These are phyloP conservation scores for Drosophila tropicalis DNA, from an alignment of 1,140 invertebrate genomes.

Conservation along the genomic window DNA sequence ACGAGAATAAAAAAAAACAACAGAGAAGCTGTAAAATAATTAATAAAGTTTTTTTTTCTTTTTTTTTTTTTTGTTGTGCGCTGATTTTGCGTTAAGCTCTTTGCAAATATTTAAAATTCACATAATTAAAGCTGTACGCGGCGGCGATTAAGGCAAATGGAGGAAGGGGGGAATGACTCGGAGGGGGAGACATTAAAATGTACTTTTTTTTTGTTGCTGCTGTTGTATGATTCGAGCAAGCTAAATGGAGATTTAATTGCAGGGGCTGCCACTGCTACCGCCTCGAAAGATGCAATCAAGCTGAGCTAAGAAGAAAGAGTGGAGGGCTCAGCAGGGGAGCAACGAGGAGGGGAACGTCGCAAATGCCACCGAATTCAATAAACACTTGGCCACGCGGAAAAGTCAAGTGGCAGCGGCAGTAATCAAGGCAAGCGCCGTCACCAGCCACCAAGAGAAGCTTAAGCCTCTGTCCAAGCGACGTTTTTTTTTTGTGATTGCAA, in stretches of 20 bases:
- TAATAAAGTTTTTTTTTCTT: constrained; percentile 68
- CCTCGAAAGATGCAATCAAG: constrained; percentile 68
- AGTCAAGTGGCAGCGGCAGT: constrained; percentile 74
- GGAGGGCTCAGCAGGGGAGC: neutral
- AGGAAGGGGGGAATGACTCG: neutral
- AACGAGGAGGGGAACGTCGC: constrained; percentile 9
- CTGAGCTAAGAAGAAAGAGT: constrained; percentile 1
- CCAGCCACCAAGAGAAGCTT: constrained; percentile 18
- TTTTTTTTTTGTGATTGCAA: constrained; percentile 58
- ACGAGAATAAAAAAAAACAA: constrained; percentile 25
- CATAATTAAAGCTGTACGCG: constrained; percentile 73
- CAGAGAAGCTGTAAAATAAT: constrained; percentile 78
- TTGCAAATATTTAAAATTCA: constrained; percentile 82
- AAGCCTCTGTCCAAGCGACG: constrained; percentile 1
- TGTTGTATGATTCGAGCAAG: constrained; percentile 51
- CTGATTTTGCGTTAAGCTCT: constrained; percentile 77
- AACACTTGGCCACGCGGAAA: constrained; percentile 74
- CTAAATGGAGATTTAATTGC: constrained; percentile 82
- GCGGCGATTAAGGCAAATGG: constrained; percentile 56
- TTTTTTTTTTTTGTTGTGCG: constrained; percentile 43
- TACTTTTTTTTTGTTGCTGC: constrained; percentile 54
- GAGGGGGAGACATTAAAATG: constrained; percentile 58
- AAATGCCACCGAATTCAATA: constrained; percentile 81
- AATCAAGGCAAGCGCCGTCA: constrained; percentile 59
- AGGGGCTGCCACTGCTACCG: constrained; percentile 63